Percentiles rank a stretch among this genome's conserved stretches.
phyloP scores from a whole-genome alignment of 2,888 invertebrate genomes.

The Himalopsyche kuldschensis region DNA sequence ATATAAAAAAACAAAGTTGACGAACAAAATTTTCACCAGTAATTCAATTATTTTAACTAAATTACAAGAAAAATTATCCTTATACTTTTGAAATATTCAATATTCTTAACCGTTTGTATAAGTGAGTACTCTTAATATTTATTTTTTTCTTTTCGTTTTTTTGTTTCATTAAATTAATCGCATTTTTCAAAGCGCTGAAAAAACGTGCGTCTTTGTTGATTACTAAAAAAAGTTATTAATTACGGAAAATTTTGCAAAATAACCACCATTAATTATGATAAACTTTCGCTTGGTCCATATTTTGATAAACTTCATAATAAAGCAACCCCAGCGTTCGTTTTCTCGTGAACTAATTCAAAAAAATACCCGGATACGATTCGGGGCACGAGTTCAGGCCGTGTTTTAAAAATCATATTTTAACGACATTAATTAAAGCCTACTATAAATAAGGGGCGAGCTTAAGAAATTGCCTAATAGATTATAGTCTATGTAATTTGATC shows the following conservation, averaged over 20 bases:
- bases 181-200: not conserved
- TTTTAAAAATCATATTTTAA: not conserved
- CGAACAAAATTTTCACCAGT: too few species aligned
- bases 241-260: not conserved
- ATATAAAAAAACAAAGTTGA: too few species aligned
- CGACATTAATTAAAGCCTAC: not conserved
- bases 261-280: not conserved
- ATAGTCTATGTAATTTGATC: not conserved
- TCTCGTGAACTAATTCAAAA: not conserved
- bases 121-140: too few species aligned
- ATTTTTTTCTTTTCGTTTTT: too few species aligned
- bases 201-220: not conserved
- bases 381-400: not conserved
- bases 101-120: too few species aligned
- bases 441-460: not conserved
- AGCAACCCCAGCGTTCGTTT: not conserved
- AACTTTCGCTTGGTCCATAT: not conserved
- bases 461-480: not conserved
- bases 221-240: not conserved
- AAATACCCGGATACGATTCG: not conserved
- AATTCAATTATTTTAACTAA: too few species aligned
- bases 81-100: too few species aligned
- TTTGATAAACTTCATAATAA: not conserved
- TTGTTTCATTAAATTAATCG: not conserved
- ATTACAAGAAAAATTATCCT: too few species aligned